Base-by-base conservation (phyloP, 2,113 vertebrate genomes). In the Perca fluviatilis region DNA sequence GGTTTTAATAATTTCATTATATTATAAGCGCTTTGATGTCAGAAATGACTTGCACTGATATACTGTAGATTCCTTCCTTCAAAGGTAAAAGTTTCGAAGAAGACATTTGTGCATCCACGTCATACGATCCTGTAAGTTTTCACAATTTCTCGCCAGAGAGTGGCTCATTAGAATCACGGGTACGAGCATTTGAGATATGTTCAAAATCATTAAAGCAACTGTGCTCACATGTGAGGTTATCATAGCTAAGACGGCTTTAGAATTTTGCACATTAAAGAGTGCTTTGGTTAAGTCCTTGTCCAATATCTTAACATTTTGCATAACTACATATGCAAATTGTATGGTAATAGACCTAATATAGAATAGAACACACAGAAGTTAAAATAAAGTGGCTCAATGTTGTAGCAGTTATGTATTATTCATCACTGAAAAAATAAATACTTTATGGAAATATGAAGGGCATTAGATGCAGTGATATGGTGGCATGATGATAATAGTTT, bases 181-280 rank as follows among this genome's bases (percentile, higher is more conserved):
- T 49, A n/a, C 19, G 43, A 3, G 49, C n/a, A 15, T 63, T n/a
- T 82, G 36, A 78, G 6, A 15, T 58, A 33, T 1, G 3, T 80
- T 51, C 27, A 27, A 43, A 43, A 68, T 68, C 57, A 62, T 82
- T 33, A 67, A 53, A n/a, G 72, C 62, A 43, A n/a, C 43, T 49
- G 46, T 62, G 33, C 15, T 16, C 21, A 62, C 19, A 49, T 0
- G n/a, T 43, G 27, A 49, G 18, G 23, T 53, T 70, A 13, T 46
- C 25, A 58, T 10, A 53, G 56, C 50, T 57, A 58, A 43, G 10
- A 33, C 8, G 19, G 23, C 18, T 58, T 76, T 25, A 76, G 46
- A 36, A 54, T 69, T 73, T 13, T 47, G 33, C 33, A 62, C 49
- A 84, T 83, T 18, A 72, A 77, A 71, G 30, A 43, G 14, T 6